Evolutionary conservation across 2,888 invertebrate genomes (phyloP).

Genomic region (Julus scanicus): DNA sequence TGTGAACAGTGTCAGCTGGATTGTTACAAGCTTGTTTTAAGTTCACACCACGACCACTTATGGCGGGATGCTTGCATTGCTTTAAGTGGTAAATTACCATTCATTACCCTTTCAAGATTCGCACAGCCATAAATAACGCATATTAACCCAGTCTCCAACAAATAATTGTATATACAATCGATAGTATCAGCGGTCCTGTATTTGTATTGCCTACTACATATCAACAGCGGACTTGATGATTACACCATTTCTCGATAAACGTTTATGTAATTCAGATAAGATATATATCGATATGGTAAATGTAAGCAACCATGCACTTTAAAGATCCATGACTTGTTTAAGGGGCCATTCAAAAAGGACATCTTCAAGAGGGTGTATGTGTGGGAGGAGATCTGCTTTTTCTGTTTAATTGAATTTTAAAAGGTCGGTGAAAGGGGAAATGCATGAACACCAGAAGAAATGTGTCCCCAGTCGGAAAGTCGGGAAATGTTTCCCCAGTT

Average conservation of each 20-base stretch:
- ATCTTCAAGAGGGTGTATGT: no score
- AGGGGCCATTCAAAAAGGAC: no score
- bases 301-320: no score
- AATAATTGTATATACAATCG: not conserved
- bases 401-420: no score
- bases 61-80: not conserved
- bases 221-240: not conserved
- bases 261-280: not conserved
- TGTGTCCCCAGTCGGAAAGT: no score
- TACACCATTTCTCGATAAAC: not conserved
- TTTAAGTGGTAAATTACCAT: slow-evolving; percentile 9
- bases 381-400: no score
- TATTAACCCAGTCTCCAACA: not conserved
- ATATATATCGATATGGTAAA: no score
- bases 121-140: not conserved
- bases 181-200: not conserved
- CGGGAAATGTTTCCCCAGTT: no score
- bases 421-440: no score
- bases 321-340: no score
- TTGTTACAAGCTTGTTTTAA: not conserved
- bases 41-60: not conserved
- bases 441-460: no score
- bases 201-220: not conserved
- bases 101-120: not conserved
- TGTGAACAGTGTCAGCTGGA: not conserved